Evolutionary conservation across 2,888 invertebrate species (phyloP), one percentile per base, ranked within the genome.

Genomic region (Diloba caeruleocephala): DNA sequence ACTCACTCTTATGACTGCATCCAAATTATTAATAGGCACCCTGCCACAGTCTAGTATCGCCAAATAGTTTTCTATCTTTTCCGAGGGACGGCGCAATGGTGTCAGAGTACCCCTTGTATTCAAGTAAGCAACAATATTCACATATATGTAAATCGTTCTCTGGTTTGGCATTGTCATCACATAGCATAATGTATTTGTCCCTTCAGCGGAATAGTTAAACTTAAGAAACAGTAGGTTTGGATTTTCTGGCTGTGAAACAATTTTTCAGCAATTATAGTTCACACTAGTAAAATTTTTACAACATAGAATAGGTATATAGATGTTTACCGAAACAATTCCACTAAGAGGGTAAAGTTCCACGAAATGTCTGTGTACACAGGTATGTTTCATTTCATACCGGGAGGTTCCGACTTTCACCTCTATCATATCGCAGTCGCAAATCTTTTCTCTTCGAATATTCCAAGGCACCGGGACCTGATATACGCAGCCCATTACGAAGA

Each of bases 21-120:
- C 92, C 58, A 93, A 80, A 68, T 93, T 93, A 65, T 93, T 93
- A 9, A 93, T 92, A 23, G 92, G 90, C 13, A 92, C 92, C 76
- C 78, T 84, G 26, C 93, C 93, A 72, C 93, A 92, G 50, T 92
- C 85, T 57, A 92, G 56, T 14, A 85, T 79, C 2, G 89, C 82
- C 14, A 92, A 72, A 68, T 85, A 89, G 0, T 86, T 80, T 0
- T 71, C 53, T 3, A 60, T 39, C n/a, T n/a, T n/a, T 1, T 65
- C 70, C 0, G 81, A 45, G 9, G 77, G 77, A 9, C 90, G 82
- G 21, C 89, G 78, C 31, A 92, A 67, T n/a, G 93, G 84, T 5
- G 81, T 81, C 36, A 93, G 67, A 26, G 86, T 68, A 1, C 89
- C 88, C 53, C 77, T 89, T 0, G 82, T 78, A 23, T 81, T 85